Conservation (phyloP, 2,888 invertebrate species). For the Hypsopygia costalis region DNA sequence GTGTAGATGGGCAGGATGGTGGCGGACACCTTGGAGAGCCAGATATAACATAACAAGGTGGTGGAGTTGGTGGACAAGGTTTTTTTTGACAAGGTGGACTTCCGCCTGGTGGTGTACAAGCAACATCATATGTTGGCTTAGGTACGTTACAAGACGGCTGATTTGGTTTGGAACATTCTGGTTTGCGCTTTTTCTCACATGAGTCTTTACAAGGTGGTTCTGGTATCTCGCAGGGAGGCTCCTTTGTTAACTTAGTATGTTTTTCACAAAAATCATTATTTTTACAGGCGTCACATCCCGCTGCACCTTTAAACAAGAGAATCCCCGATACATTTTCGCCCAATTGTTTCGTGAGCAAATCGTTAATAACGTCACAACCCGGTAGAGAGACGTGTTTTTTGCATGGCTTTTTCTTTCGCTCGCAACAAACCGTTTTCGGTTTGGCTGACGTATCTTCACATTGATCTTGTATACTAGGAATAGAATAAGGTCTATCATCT, state of each 20-base stretch:
- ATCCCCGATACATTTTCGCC: no score
- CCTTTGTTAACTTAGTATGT: slow-evolving; percentile 17
- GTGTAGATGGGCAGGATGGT: no score
- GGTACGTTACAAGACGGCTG: slow-evolving; percentile 5
- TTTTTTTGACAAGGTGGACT: no score
- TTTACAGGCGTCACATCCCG: no score
- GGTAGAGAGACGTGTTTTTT: slow-evolving; percentile 44
- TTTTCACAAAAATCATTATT: slow-evolving; percentile 20
- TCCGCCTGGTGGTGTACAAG: no score
- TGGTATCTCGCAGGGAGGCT: slow-evolving; percentile 22
- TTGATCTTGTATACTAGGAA: slow-evolving; percentile 30
- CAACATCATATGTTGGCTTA: slow-evolving; percentile 1
- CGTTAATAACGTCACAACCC: slow-evolving; percentile 23
- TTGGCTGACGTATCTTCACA: slow-evolving; percentile 18
- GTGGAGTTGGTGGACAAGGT: no score
- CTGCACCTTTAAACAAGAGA: no score
- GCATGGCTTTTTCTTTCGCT: slow-evolving; percentile 16
- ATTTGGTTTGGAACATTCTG: slow-evolving; percentile 25
- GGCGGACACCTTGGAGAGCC: no score
- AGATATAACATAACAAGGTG: no score
- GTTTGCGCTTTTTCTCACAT: slow-evolving; percentile 23
- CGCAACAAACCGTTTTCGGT: slow-evolving; percentile 12
- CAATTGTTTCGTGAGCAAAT: no score
- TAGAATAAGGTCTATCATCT: slow-evolving; percentile 20
- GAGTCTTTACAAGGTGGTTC: slow-evolving; percentile 25